Evolutionary conservation across 2,888 invertebrate species (phyloP).

Genomic region (Cryptosula pallasiana): DNA sequence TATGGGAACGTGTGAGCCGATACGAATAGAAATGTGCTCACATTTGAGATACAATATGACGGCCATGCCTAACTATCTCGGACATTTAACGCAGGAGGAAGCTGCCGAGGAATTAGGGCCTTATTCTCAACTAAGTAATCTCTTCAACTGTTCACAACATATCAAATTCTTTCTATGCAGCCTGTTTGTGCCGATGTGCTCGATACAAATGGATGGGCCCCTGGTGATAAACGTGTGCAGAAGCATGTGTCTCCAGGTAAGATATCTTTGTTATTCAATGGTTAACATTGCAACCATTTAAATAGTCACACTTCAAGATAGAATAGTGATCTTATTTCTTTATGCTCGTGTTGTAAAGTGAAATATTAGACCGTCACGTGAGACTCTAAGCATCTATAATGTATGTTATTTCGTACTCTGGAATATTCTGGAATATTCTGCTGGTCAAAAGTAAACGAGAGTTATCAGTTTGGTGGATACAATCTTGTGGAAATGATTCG

Average conservation of each 20-base stretch:
- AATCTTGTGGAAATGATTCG: too few species aligned
- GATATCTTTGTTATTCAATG: too few species aligned
- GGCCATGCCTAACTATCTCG: slow-evolving; percentile 78
- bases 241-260: slow-evolving; percentile 70
- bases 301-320: too few species aligned
- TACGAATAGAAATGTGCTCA: slow-evolving; percentile 72
- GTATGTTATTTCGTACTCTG: too few species aligned
- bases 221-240: slow-evolving; percentile 72
- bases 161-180: slow-evolving; percentile 83
- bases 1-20: slow-evolving; percentile 66
- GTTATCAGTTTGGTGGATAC: too few species aligned
- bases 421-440: too few species aligned
- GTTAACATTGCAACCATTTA: too few species aligned
- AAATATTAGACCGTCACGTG: too few species aligned
- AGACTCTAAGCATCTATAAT: too few species aligned
- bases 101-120: slow-evolving; percentile 70
- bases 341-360: too few species aligned
- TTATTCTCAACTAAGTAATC: slow-evolving; percentile 62
- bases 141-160: slow-evolving; percentile 68
- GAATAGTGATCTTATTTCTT: too few species aligned
- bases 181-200: slow-evolving; percentile 84
- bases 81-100: slow-evolving; percentile 73
- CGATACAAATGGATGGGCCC: slow-evolving; percentile 75
- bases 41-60: slow-evolving; percentile 81
- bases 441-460: too few species aligned